Base-by-base conservation (phyloP, 1,140 invertebrate species). In the Protaetia brevitarsis region DNA sequence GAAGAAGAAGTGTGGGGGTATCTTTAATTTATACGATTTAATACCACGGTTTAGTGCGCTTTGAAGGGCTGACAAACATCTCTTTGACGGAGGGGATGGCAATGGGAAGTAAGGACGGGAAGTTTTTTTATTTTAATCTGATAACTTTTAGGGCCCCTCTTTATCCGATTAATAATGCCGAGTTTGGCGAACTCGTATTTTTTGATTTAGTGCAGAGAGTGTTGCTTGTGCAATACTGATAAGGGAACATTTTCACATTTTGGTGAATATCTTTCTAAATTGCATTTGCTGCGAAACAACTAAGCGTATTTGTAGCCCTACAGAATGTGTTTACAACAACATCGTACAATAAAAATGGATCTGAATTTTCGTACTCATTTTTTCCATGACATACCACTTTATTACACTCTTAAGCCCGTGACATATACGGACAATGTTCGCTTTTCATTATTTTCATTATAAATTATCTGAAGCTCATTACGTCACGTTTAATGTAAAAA, bases 1-100 rank as follows among this genome's bases (percentile, higher is more conserved):
- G 34, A 13, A 37, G 11, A 0, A 37, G 34, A 16, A 45, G 11
- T 6, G 13, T 8, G 23, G 41, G 13, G 41, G 23, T 45, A 45
- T 45, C 41, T 45, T 13, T 45, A 45, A 45, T 45, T 45, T 45
- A 45, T 45, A 45, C 16, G 41, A 45, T 45, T 45, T 45, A 45
- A 45, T 45, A 45, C 41, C 23, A n/a, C 41, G 4, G 41, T 13
- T 21, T 45, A 21, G 41, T 45, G 16, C 16, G 41, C 16, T 13
- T 21, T 19, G 41, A 45, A 19, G 41, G 41, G 41, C 41, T 45
- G 41, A 45, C 41, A 45, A 45, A 45, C 41, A 45, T 45, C 41
- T 45, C 41, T 19, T 45, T 45, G 41, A 45, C 23, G n/a, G 41
- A 21, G 2, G 8, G 41, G 13, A 45, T 6, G 23, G 41, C 41